phyloP scores from a whole-genome alignment of 2,797 vertebrate species.

The Aplochiton taeniatus region DNA sequence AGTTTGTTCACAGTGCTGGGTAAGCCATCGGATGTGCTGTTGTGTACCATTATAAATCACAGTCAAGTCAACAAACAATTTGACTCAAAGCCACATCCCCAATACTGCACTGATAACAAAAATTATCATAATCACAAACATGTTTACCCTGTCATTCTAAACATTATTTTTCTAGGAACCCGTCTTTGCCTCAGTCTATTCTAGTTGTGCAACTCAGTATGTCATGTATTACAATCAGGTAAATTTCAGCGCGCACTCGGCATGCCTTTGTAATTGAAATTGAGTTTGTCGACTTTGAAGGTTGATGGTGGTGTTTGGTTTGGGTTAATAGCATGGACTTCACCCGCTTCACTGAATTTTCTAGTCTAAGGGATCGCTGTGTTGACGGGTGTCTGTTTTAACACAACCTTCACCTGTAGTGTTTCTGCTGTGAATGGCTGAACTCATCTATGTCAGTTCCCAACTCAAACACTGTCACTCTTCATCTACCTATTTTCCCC shows the following conservation, averaged over 20 bases:
- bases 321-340: no score
- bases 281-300: no score
- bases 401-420: no score
- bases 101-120: no score
- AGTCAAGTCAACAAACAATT: neutral
- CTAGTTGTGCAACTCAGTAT: conserved; percentile 71
- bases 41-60: neutral
- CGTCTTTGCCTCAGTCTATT: conserved; percentile 80
- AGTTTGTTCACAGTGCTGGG: conserved; percentile 65
- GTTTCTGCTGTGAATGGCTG: no score
- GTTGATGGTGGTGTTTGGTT: no score
- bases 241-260: conserved; percentile 34
- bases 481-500: neutral
- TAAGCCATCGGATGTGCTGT: conserved; percentile 47
- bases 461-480: neutral
- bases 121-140: no score
- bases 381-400: no score
- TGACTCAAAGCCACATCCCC: neutral
- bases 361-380: no score
- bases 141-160: neutral
- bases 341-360: no score
- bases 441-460: neutral
- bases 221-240: conserved; percentile 83
- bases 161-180: conserved; percentile 69
- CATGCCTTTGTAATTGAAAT: no score